Base-by-base conservation (phyloP, 2,113 vertebrate genomes). In the Chloroceryle aenea region DNA sequence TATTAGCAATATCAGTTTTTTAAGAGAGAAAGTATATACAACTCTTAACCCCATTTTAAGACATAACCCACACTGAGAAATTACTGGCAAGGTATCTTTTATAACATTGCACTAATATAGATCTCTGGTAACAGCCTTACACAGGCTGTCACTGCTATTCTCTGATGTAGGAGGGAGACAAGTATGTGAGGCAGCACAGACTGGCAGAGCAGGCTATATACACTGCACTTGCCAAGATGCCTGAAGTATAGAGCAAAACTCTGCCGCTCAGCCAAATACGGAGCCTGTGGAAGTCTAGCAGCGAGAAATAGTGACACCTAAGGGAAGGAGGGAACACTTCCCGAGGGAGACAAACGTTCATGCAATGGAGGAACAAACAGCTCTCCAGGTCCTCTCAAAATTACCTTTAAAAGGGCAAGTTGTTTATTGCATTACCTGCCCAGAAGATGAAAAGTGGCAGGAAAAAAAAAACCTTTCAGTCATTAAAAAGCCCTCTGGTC, bases 121-220 rank as follows among this genome's bases (percentile, higher is more conserved):
- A 73, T 90, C 85, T 58, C 87, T 94, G 93, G 77, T 91, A 96
- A 53, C 81, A 96, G 89, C 89, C 78, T 92, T 45, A 62, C 74
- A 83, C 91, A 95, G 93, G 89, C 93, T 93, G 95, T 96, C 93
- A 88, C 94, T 89, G 95, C 76, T 81, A 80, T 87, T 89, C 93
- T 58, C 73, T 91, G 67, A 43, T 97, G 93, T 94, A 93, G 93
- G 94, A 97, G 93, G 94, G 94, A 96, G 87, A 96, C 89, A 66
- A 95, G 71, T n/a, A 83, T 87, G 93, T 85, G 93, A 94, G 93
- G 95, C 93, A 96, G 93, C 91, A 90, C 96, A 95, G 94, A 87
- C 94, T 94, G 94, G 87, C 94, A 87, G 90, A 79, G 71, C 93
- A 95, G 87, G 93, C 91, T 96, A 87, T 56, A 95, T 85, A 87